phyloP scores from a whole-genome alignment of 1,140 invertebrate species.

The Ericerus pela region DNA sequence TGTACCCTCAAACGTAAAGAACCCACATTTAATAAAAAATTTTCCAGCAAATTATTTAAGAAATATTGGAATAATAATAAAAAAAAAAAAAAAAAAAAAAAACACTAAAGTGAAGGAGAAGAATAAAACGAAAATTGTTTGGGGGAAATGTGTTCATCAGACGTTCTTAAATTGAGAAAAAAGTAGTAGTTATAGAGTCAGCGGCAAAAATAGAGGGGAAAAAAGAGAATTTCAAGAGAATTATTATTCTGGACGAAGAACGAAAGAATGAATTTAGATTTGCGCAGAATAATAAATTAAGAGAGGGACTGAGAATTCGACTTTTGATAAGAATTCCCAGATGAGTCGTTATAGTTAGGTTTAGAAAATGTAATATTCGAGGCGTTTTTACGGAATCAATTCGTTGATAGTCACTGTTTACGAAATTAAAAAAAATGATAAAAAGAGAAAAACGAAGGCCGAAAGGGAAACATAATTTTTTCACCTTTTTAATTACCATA shows the following conservation, averaged over 20 bases:
- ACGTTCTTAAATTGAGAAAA: not conserved
- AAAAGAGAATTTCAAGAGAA: not conserved
- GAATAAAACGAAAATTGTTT: not conserved
- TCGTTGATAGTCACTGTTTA: too few species aligned
- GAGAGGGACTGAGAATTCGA: not conserved
- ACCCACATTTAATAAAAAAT: not conserved
- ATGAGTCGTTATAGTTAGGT: conserved; percentile 6
- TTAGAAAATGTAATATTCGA: not conserved
- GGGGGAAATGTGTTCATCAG: too few species aligned
- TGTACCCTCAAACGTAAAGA: too few species aligned
- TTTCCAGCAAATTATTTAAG: not conserved
- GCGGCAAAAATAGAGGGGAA: not conserved
- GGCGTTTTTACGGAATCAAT: too few species aligned
- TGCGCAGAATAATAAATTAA: conserved; percentile 10
- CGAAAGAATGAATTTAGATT: conserved; percentile 1
- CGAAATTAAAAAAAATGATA: too few species aligned
- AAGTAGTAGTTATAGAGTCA: not conserved
- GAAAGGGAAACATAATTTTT: too few species aligned
- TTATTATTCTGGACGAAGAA: conserved; percentile 2
- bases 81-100: not conserved
- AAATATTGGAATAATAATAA: not conserved
- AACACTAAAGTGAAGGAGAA: not conserved
- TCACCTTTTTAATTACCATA: too few species aligned
- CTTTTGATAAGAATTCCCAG: conserved; percentile 5
- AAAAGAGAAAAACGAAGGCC: too few species aligned